These are phyloP conservation scores for Anoplophora glabripennis DNA, from an alignment of 1,140 invertebrate species.

Conservation along the genomic window DNA sequence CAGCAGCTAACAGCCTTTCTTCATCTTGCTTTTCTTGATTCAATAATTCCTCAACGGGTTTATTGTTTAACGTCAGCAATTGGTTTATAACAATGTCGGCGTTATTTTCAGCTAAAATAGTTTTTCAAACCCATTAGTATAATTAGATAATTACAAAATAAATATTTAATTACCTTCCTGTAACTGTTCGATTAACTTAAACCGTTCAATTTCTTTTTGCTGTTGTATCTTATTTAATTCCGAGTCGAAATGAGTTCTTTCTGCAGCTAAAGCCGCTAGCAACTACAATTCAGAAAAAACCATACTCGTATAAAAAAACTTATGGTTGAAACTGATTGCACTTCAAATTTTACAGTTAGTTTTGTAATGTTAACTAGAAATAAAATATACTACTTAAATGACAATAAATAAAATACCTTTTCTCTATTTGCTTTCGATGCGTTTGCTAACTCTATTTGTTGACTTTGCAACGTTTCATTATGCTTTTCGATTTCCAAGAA, in stretches of 20 bases:
- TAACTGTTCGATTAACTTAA: conserved; percentile 57
- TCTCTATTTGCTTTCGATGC: conserved; percentile 54
- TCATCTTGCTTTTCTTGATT: conserved; percentile 65
- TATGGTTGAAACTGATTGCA: not conserved
- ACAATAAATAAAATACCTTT: conserved; percentile 47
- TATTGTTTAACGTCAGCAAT: conserved; percentile 57
- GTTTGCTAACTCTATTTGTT: conserved; percentile 55
- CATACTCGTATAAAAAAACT: not conserved
- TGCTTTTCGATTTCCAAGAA: conserved; percentile 56
- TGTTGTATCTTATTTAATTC: conserved; percentile 66
- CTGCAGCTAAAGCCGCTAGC: conserved; percentile 58
- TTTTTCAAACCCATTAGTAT: not conserved
- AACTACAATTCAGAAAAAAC: conserved; percentile 52
- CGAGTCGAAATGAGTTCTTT: conserved; percentile 62
- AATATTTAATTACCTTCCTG: conserved; percentile 45
- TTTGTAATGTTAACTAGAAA: not conserved
- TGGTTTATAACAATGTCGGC: conserved; percentile 64
- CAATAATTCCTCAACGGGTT: conserved; percentile 59
- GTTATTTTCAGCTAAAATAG: conserved; percentile 60
- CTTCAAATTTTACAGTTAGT: not conserved
- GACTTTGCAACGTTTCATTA: conserved; percentile 54
- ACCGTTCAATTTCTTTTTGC: conserved; percentile 60
- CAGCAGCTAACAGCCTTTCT: conserved; percentile 47
- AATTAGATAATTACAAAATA: conserved; percentile 1
- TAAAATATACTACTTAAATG: no score